Evolutionary conservation across 2,888 invertebrate genomes (phyloP).

Genomic region (Neoitamus cyanurus): DNA sequence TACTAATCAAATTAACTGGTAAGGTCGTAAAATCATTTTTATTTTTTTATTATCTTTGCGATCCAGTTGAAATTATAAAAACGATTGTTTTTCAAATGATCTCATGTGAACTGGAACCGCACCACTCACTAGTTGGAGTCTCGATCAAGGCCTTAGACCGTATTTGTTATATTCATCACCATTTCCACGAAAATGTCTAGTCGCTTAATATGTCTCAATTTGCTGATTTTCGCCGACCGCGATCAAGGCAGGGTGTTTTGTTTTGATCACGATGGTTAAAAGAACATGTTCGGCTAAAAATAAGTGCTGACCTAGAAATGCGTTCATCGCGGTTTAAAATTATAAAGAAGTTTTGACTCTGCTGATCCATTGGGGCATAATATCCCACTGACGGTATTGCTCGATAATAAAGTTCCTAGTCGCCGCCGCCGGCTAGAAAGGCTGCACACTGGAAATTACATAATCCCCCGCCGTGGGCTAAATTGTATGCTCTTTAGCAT

Average conservation of each 20-base stretch:
- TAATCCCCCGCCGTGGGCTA: neutral
- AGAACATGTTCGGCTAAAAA: slow-evolving; percentile 19
- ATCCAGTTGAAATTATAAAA: neutral
- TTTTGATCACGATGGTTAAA: neutral
- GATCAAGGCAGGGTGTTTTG: neutral
- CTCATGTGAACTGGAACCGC: neutral
- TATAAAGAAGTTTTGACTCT: neutral
- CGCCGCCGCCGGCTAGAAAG: neutral
- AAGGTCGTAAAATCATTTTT: neutral
- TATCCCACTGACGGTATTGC: neutral
- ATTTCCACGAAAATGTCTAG: neutral
- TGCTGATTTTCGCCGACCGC: neutral
- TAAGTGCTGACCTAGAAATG: slow-evolving; percentile 29
- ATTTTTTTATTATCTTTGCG: neutral
- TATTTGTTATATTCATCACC: neutral
- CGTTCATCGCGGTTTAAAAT: slow-evolving; percentile 15
- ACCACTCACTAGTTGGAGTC: neutral
- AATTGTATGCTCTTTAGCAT: neutral
- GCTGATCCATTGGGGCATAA: neutral
- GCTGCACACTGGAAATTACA: neutral
- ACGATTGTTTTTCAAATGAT: neutral
- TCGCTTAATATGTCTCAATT: neutral
- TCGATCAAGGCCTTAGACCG: neutral
- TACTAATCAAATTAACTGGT: neutral
- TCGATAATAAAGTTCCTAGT: neutral